Conservation (phyloP, 2,113 vertebrate genomes). For the Pseudolaguvia tuberculata region DNA sequence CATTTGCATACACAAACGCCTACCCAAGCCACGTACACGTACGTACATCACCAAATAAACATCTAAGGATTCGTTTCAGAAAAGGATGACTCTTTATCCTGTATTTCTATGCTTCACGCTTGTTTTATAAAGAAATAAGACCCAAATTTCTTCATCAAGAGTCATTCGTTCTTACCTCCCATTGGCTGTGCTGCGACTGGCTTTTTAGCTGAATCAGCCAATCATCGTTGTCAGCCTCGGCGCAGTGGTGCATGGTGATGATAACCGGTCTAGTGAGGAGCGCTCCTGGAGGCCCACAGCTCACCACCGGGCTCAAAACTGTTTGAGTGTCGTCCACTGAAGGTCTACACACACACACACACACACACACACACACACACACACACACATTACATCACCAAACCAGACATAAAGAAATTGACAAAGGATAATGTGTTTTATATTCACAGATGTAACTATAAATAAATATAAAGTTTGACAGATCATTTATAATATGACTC, state of each 20-base stretch:
- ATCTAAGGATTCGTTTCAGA: background rate
- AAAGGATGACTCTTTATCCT: background rate
- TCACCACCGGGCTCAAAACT: conserved; percentile 89
- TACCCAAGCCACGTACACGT: background rate
- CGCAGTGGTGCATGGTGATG: conserved; percentile 92
- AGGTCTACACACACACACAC: conserved; percentile 69
- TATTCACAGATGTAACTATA: background rate
- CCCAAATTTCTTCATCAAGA: background rate
- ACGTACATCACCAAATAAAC: background rate
- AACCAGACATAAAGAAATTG: background rate
- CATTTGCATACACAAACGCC: background rate
- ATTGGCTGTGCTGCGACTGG: conserved; percentile 79
- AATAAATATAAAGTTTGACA: too few species aligned
- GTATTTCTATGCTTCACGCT: background rate
- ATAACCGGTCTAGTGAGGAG: conserved; percentile 86
- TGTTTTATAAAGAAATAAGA: background rate
- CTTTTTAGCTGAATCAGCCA: conserved; percentile 95
- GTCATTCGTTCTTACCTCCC: conserved; percentile 82
- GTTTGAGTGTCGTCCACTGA: conserved; percentile 86
- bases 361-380: conserved; percentile 21
- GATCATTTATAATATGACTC: too few species aligned
- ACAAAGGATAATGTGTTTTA: background rate
- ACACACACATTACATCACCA: background rate
- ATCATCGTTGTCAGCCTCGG: conserved; percentile 84
- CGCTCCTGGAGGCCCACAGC: conserved; percentile 88